Conservation (phyloP, 2,113 vertebrate species). For the Ivindomyrus marchei region DNA sequence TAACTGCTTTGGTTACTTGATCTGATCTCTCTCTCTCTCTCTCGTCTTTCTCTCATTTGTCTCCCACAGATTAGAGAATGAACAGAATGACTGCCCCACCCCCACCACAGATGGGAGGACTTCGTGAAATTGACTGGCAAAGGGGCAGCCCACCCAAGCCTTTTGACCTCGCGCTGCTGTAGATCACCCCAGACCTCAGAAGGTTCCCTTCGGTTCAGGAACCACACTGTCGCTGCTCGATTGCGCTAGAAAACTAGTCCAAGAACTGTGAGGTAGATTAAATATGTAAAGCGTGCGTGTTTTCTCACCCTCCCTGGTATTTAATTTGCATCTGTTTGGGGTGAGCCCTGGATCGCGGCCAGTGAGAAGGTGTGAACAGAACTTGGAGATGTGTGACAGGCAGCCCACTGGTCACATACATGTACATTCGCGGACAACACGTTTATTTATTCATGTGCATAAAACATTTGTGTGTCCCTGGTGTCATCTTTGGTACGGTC, state of each 20-base stretch:
- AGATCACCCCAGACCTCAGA: neutral
- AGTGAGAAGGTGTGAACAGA: neutral
- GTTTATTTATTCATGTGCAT: slow-evolving; percentile 64
- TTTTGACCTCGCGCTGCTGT: neutral
- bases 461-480: slow-evolving; percentile 37
- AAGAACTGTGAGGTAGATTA: neutral
- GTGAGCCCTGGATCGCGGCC: neutral
- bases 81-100: neutral
- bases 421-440: slow-evolving; percentile 37
- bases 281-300: neutral
- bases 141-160: neutral
- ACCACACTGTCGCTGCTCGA: neutral
- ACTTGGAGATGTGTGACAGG: neutral
- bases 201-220: neutral
- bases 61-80: slow-evolving; percentile 1
- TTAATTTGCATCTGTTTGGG: neutral
- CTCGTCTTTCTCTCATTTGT: neutral
- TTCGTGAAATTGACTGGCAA: neutral
- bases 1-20: neutral
- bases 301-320: neutral
- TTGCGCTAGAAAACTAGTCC: neutral
- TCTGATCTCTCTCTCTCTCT: neutral
- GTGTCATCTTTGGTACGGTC: slow-evolving; percentile 42
- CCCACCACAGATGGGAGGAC: neutral
- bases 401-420: neutral